Conservation (phyloP, 2,113 vertebrate species). For the Meleagris gallopavo region DNA sequence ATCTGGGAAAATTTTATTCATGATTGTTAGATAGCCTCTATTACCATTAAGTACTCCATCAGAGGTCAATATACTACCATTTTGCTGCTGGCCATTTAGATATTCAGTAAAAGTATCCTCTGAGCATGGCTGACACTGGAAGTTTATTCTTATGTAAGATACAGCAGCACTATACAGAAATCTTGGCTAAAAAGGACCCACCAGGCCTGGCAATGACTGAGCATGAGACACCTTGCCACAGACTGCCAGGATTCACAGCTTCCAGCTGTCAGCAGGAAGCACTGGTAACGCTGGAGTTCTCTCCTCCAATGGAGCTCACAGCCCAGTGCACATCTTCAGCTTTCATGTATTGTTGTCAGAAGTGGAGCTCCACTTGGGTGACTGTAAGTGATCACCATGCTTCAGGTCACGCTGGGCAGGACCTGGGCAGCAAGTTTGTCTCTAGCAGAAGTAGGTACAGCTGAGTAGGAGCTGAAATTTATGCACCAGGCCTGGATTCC, state of each 20-base stretch:
- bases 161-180: background rate
- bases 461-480: background rate
- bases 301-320: background rate
- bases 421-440: background rate
- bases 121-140: background rate
- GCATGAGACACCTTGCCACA: background rate
- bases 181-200: background rate
- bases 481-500: background rate
- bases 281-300: no score
- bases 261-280: background rate
- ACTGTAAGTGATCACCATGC: no score
- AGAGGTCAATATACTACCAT: background rate
- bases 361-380: background rate
- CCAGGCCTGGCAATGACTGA: background rate
- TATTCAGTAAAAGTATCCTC: background rate
- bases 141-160: background rate
- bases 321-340: background rate
- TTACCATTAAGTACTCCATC: background rate
- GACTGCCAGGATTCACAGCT: background rate
- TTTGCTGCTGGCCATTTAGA: background rate
- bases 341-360: background rate
- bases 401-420: background rate
- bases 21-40: background rate
- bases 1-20: background rate
- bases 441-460: rapidly evolving